Evolutionary conservation across 2,113 vertebrate species (phyloP).

Genomic region (Perca fluviatilis): DNA sequence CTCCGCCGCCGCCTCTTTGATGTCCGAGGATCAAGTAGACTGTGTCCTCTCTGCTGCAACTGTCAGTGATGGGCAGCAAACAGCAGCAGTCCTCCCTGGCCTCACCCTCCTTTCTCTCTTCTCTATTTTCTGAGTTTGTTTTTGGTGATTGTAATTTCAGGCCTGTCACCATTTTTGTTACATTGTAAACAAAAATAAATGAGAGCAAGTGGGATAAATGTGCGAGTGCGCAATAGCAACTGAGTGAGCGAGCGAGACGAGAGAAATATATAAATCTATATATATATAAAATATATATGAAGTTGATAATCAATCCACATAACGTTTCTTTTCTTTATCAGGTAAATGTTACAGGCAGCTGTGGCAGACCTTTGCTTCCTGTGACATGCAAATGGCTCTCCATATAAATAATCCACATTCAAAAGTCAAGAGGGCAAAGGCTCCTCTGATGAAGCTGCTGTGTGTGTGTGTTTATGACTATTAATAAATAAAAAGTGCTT

Average conservation of each 20-base stretch:
- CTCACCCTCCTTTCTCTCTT: conserved; percentile 72
- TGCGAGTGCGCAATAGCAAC: conserved; percentile 67
- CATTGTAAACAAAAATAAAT: conserved; percentile 98
- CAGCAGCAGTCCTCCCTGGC: conserved; percentile 78
- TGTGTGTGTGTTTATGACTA: conserved; percentile 99
- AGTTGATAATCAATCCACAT: conserved; percentile 98
- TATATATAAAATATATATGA: conserved; percentile 82
- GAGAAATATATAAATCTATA: conserved; percentile 88
- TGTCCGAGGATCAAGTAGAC: conserved; percentile 95
- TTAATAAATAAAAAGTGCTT: conserved; percentile 99
- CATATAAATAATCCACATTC: conserved; percentile 97
- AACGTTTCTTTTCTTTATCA: conserved; percentile 95
- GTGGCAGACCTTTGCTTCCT: conserved; percentile 92
- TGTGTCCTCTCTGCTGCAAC: conserved; percentile 99
- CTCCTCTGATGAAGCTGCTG: conserved; percentile 99
- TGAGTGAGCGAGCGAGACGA: conserved; percentile 87
- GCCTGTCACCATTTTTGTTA: conserved; percentile 99
- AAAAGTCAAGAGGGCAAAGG: conserved; percentile 92
- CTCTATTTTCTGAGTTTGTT: conserved; percentile 81
- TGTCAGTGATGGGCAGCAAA: conserved; percentile 95
- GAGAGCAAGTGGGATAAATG: conserved; percentile 81
- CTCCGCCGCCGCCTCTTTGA: conserved; percentile 99
- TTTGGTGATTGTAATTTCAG: conserved; percentile 99
- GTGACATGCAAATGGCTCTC: conserved; percentile 94
- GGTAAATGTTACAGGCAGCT: conserved; percentile 93